A percentile compares a stretch with the other conserved stretches of the same genome.
Evolutionary conservation across 2,888 invertebrate genomes (phyloP).

Genomic region (Alloscopus bannaensis): DNA sequence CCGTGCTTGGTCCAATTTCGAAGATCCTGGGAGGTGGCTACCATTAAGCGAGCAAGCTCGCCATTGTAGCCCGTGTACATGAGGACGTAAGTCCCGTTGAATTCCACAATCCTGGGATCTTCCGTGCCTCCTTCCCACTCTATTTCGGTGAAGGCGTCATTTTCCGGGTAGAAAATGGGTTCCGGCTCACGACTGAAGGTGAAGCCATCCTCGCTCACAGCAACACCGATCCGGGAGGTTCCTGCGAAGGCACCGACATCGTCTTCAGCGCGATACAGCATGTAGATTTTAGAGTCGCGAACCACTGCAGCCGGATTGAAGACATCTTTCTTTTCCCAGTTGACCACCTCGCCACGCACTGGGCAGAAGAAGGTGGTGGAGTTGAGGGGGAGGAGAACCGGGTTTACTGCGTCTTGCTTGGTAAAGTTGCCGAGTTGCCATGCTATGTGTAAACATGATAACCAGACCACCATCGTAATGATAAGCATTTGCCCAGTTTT

Average conservation of each 20-base stretch:
- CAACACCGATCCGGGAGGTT: slow-evolving; percentile 71
- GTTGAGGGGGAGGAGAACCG: slow-evolving; percentile 61
- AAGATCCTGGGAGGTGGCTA: slow-evolving; percentile 63
- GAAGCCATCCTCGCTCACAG: slow-evolving; percentile 63
- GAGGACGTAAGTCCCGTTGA: slow-evolving; percentile 54
- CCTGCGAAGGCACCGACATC: slow-evolving; percentile 63
- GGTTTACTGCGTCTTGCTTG: slow-evolving; percentile 67
- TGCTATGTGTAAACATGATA: slow-evolving; percentile 2
- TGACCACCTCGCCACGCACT: slow-evolving; percentile 54
- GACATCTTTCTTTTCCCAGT: slow-evolving; percentile 71
- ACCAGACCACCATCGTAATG: no score
- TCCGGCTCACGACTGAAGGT: slow-evolving; percentile 53
- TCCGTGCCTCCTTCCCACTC: slow-evolving; percentile 71
- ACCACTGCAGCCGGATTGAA: slow-evolving; percentile 71
- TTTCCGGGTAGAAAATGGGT: slow-evolving; percentile 69
- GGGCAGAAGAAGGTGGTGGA: slow-evolving; percentile 68
- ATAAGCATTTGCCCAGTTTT: not conserved
- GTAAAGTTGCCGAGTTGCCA: slow-evolving; percentile 68
- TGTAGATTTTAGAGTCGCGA: slow-evolving; percentile 60
- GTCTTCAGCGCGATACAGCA: slow-evolving; percentile 70
- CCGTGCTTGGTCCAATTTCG: slow-evolving; percentile 67
- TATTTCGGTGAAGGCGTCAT: slow-evolving; percentile 42
- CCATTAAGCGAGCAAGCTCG: slow-evolving; percentile 60
- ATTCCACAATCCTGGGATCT: slow-evolving; percentile 66
- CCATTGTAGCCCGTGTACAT: slow-evolving; percentile 70